A percentile compares a stretch with the other conserved stretches of the same genome.
Evolutionary conservation across 2,888 invertebrate genomes (phyloP).

Genomic region (Zonitis immaculata): DNA sequence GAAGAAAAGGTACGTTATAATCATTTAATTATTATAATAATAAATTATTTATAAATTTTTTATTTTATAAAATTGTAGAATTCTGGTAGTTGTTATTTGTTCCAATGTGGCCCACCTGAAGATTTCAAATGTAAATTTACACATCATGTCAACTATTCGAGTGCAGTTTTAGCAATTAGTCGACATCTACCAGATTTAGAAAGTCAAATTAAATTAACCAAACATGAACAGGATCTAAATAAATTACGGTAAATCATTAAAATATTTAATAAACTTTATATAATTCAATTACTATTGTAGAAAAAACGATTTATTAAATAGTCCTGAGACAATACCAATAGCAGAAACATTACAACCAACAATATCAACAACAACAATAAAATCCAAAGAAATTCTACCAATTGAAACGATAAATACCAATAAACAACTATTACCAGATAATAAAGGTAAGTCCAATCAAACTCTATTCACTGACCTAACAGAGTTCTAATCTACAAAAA

Average conservation of each 20-base stretch:
- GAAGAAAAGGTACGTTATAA: constrained; percentile 75
- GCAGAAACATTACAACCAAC: constrained; percentile 13
- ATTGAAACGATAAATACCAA: constrained; percentile 9
- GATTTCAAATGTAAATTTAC: constrained; percentile 93
- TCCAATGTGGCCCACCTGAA: constrained; percentile 84
- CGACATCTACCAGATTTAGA: constrained; percentile 62
- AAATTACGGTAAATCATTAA: constrained; percentile 56
- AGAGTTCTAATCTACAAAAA: no score
- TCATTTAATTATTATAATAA: no score
- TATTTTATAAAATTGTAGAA: no score
- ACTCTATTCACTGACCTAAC: no score
- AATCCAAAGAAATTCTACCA: constrained; percentile 36
- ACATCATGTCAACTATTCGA: constrained; percentile 80
- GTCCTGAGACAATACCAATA: constrained; percentile 25
- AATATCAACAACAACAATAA: constrained; percentile 31
- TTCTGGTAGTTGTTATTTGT: constrained; percentile 84
- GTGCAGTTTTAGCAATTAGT: constrained; percentile 72
- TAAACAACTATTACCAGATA: constrained; percentile 19
- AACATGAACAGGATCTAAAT: constrained; percentile 68
- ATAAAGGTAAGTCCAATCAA: constrained; percentile 22
- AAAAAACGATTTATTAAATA: constrained; percentile 36
- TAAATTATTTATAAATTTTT: constrained; percentile 26
- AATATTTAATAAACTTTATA: neutral
- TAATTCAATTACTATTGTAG: constrained; percentile 28
- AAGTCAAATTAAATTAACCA: constrained; percentile 66